Evolutionary conservation across 2,113 vertebrate genomes (phyloP).

Genomic region (Sylvia atricapilla): DNA sequence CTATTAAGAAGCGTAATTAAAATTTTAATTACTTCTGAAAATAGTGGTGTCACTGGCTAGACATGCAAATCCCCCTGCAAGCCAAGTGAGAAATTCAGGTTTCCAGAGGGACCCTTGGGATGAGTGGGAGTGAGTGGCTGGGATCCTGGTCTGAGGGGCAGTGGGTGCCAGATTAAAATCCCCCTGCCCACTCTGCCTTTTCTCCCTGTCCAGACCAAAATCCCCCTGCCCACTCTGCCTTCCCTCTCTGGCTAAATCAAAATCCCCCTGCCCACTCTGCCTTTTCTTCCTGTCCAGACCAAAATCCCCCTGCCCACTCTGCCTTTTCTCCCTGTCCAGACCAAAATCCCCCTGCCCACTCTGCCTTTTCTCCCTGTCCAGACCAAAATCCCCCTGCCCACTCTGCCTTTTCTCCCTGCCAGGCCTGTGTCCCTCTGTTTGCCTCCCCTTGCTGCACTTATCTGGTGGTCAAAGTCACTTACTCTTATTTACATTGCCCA

Average conservation of each 20-base stretch:
- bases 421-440: neutral
- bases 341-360: neutral
- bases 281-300: too few relatives aligned
- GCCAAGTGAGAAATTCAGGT: neutral
- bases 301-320: neutral
- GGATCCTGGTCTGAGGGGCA: neutral
- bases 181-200: neutral
- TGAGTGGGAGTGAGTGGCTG: neutral
- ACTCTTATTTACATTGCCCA: conserved; percentile 39
- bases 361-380: neutral
- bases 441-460: neutral
- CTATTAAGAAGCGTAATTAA: conserved; percentile 25
- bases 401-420: neutral
- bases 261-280: neutral
- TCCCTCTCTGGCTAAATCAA: neutral
- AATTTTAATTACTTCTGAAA: conserved; percentile 37
- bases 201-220: neutral
- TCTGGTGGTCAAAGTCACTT: conserved; percentile 22
- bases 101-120: neutral
- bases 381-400: neutral
- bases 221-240: neutral
- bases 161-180: neutral
- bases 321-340: neutral
- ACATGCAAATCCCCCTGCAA: conserved; percentile 12
- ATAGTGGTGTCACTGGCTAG: conserved; percentile 3